Evolutionary conservation across 92 coral and sea anemone species (phyloP), one percentile per base, ranked within the genome.

Genomic region (Phenganax subtilis): DNA sequence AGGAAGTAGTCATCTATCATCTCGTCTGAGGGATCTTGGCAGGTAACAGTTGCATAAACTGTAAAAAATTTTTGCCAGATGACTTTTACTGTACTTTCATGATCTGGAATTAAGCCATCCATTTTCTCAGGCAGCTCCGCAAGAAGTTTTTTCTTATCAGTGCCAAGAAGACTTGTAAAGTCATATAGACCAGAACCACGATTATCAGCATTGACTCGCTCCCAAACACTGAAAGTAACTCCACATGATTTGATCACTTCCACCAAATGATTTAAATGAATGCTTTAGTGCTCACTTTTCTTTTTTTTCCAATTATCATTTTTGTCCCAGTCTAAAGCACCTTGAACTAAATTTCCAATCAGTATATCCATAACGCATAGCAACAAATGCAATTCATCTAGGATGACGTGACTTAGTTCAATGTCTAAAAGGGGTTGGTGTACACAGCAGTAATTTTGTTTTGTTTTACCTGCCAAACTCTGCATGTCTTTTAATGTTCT

Each of bases 351-450:
- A 68, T 68, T 68, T 7, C 73, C 73, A 68, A 68, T n/a, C 12
- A 68, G 73, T 68, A 20, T 6, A 59, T 59, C 65, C 65, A 59
- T 59, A 59, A 59, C 25, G 16, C 65, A 3, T 14, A 59, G 73
- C 73, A 68, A 68, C 73, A 68, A 68, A 47, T 68, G 73, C 58
- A 89, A 56, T 60, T 85, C 90, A 85, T 88, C 93, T 29, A 84
- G 15, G 57, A 85, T 64, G 67, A 88, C 87, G 76, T 87, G 87
- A 53, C 69, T 85, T 9, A 83, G 82, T 11, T 87, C 87, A 54
- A 90, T 87, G 58, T 51, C 67, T 17, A 87, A 16, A 55, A 90
- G 89, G 10, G 93, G 93, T 67, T 80, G 57, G 54, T 84, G 85
- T 65, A 77, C 47, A 37, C 47, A 37, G 47, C 47, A 37, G 47